Evolutionary conservation across 2,888 invertebrate genomes (phyloP).

Genomic region (Arctia plantaginis): DNA sequence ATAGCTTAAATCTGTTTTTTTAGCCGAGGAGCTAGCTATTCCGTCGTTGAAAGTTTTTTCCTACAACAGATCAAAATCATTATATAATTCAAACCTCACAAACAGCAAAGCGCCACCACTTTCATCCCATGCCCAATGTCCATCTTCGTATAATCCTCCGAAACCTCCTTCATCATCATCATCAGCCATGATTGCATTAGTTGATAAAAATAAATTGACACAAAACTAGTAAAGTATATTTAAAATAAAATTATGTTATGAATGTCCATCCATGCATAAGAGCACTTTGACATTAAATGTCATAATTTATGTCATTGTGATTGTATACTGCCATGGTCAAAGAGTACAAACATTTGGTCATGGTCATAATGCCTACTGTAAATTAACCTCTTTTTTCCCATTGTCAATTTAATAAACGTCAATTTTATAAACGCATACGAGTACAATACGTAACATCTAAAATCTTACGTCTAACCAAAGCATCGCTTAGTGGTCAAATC

Average conservation of each 20-base stretch:
- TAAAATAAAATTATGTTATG: neutral
- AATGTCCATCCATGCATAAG: neutral
- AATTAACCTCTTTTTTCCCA: too few relatives aligned
- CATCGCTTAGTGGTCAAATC: neutral
- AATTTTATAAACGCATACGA: too few relatives aligned
- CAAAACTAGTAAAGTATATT: constrained; percentile 3
- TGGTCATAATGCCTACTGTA: neutral
- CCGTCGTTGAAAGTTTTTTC: neutral
- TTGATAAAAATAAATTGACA: constrained; percentile 5
- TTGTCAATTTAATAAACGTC: too few relatives aligned
- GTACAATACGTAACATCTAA: too few relatives aligned
- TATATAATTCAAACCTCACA: constrained; percentile 64
- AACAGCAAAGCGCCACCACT: constrained; percentile 61
- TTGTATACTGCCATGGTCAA: neutral
- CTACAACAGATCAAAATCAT: neutral
- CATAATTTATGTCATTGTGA: neutral
- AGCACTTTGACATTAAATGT: neutral
- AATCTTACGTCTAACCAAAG: too few relatives aligned
- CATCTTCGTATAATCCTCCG: constrained; percentile 77
- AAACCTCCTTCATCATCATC: constrained; percentile 77
- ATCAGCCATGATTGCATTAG: constrained; percentile 61
- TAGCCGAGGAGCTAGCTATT: neutral
- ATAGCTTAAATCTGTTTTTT: neutral
- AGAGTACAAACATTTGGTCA: neutral
- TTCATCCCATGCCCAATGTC: constrained; percentile 85